Evolutionary conservation across 2,113 vertebrate species (phyloP), one percentile per base, ranked within the genome.

Genomic region (Forbesichthys agassizii): DNA sequence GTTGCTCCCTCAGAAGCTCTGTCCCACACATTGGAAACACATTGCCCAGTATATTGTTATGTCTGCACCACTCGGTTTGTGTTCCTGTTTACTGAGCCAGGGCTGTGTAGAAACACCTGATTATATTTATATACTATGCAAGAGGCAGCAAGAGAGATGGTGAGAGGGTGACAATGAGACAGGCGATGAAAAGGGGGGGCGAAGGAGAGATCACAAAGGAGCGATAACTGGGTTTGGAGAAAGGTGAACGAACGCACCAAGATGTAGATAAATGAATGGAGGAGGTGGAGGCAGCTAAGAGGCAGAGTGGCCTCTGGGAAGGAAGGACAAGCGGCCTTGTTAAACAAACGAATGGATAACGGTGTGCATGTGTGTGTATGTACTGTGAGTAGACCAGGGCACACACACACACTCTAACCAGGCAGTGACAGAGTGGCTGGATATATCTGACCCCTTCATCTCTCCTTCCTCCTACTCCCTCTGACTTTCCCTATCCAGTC

Each of bases 231-330:
- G 16, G 11, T 4, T 20, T 11, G 27, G 12, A 3, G 75, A 82
- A 68, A 82, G 71, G 78, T 62, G 75, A 61, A 68, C 33, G 71
- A 64, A 68, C 8, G 61, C 68, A 75, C 78, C 83, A 52, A 72
- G 61, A 71, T 4, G 56, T 62, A 58, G 47, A 61, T 46, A 75
- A 6, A 58, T 75, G 79, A 64, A 83, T 71, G 3, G 59, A 3
- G 75, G 68, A 48, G 67, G 18, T 0, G 71, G 55, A 70, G 62
- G 57, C 56, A 66, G 61, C 47, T 71, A 75, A 58, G 57, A 56
- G 36, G 48, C 11, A 14, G 76, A 69, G 68, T 66, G 69, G 56
- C 60, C 64, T 60, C n/a, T 18, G 54, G n/a, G 54, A 55, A n/a
- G 11, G n/a, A 11, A 18, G 27, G 27, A 27, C 33, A 54, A 16